phyloP scores from a whole-genome alignment of 2,797 vertebrate species.

The Urophycis tenuis region DNA sequence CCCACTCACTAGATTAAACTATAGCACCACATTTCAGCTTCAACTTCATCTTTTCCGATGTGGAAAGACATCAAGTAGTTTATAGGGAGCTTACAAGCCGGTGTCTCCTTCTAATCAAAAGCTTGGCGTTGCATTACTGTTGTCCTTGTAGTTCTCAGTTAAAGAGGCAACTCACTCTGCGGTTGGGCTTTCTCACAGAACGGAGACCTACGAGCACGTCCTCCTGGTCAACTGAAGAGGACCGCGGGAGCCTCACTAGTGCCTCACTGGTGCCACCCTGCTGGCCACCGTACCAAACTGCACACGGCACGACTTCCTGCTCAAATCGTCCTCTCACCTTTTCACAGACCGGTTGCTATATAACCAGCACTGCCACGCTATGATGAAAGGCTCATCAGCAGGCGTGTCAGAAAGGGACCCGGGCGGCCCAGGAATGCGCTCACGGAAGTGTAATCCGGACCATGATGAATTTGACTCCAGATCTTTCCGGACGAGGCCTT shows the following conservation, averaged over 20 bases:
- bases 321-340: background rate
- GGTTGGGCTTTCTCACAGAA: constrained; percentile 53
- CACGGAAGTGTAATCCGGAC: background rate
- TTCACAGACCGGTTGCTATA: background rate
- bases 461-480: background rate
- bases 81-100: background rate
- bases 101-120: background rate
- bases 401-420: background rate
- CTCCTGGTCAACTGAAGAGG: constrained; percentile 69
- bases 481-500: background rate
- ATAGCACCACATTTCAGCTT: too few relatives aligned
- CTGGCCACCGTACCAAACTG: constrained; percentile 36
- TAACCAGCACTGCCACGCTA: background rate
- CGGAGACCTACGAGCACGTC: constrained; percentile 73
- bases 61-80: background rate
- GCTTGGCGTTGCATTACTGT: background rate
- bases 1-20: too few relatives aligned
- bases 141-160: background rate
- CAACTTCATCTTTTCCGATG: too few relatives aligned
- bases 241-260: constrained; percentile 19
- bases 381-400: background rate
- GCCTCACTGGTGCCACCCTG: constrained; percentile 19
- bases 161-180: background rate
- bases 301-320: background rate
- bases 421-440: background rate